phyloP scores from a whole-genome alignment of 2,888 invertebrate genomes.

The Panzeria rudis region DNA sequence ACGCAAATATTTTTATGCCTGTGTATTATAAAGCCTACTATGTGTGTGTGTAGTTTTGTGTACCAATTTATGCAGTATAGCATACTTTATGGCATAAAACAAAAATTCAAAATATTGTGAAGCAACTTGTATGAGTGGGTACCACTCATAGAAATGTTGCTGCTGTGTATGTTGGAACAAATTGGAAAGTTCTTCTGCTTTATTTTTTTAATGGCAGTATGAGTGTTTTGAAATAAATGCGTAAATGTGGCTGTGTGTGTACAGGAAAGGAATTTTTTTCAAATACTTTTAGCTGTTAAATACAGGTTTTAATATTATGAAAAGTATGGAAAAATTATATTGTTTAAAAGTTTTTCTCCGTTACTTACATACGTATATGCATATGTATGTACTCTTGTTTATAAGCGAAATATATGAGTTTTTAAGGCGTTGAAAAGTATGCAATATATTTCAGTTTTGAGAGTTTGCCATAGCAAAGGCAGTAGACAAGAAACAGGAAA shows the following conservation, averaged over 20 bases:
- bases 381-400: conserved; percentile 24
- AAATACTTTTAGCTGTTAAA: conserved; percentile 47
- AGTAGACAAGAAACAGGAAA: conserved; percentile 13
- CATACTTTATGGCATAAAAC: conserved; percentile 73
- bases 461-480: conserved; percentile 5
- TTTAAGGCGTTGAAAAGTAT: conserved; percentile 64
- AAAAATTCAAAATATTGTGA: conserved; percentile 37
- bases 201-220: background rate
- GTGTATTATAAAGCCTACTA: background rate
- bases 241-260: conserved; percentile 1
- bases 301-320: conserved; percentile 46
- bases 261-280: conserved; percentile 18
- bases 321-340: conserved; percentile 17
- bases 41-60: conserved; percentile 9
- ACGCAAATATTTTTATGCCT: background rate
- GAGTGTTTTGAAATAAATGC: background rate
- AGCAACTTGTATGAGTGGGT: conserved; percentile 5
- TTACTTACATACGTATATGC: background rate
- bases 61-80: conserved; percentile 72
- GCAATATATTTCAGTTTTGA: conserved; percentile 52
- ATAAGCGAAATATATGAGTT: conserved; percentile 57
- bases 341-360: conserved; percentile 9
- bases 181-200: background rate
- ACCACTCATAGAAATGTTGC: conserved; percentile 13
- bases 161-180: background rate